Evolutionary conservation across 2,888 invertebrate genomes (phyloP).

Genomic region (Didymodactylos carnosus): DNA sequence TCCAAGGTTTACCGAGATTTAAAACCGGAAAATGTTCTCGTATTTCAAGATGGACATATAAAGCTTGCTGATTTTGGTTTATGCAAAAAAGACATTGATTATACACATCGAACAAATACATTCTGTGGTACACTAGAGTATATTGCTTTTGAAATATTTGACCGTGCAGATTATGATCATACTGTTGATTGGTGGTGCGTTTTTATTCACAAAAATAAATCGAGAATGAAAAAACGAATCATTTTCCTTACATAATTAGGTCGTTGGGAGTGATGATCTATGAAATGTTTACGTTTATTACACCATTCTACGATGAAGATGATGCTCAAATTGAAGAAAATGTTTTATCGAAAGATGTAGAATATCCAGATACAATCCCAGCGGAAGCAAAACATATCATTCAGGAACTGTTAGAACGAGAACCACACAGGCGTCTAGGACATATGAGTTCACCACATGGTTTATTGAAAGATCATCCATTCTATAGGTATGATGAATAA

Average conservation of each 20-base stretch:
- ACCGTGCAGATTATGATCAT: neutral
- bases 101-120: slow-evolving; percentile 36
- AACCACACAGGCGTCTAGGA: slow-evolving; percentile 66
- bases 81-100: slow-evolving; percentile 39
- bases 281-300: neutral
- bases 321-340: neutral
- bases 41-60: slow-evolving; percentile 20
- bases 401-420: slow-evolving; percentile 60
- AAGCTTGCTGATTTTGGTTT: slow-evolving; percentile 43
- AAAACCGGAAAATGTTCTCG: slow-evolving; percentile 44
- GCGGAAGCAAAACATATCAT: neutral
- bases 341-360: neutral
- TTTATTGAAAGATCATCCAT: neutral
- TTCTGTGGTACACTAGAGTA: slow-evolving; percentile 45
- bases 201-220: too few relatives aligned
- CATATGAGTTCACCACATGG: slow-evolving; percentile 52
- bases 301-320: neutral
- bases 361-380: neutral
- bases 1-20: slow-evolving; percentile 35
- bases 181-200: neutral
- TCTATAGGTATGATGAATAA: neutral
- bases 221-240: too few relatives aligned
- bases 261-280: neutral
- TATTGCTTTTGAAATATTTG: neutral
- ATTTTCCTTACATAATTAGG: too few relatives aligned